Base-by-base conservation (phyloP, 2,113 vertebrate genomes). In the Engraulis encrasicolus region DNA sequence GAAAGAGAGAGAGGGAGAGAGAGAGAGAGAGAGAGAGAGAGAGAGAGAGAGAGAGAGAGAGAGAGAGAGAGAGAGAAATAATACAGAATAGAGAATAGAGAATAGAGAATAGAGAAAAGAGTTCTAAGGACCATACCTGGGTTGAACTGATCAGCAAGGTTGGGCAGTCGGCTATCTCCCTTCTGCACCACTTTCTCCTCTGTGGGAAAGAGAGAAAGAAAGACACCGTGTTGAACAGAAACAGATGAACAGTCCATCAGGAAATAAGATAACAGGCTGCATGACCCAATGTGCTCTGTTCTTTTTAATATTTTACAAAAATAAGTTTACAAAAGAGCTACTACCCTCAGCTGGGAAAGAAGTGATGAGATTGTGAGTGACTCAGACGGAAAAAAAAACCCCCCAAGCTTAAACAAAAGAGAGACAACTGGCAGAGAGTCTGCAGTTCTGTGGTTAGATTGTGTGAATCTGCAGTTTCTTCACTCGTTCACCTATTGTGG, bases 131-230 rank as follows among this genome's bases (percentile, higher is more conserved):
- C 4, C 31, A 27, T 86, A 95, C 95, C 94, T 91, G 91, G 89
- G 18, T 93, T 93, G 0, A 89, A 78, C 0, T 88, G 85, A 54
- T 91, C 90, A 82, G 90, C 91, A 84, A 82, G 89, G 27, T 87
- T 91, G 87, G 89, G 91, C 38, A 94, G 91, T 18, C 91, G 90
- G 1, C 91, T 91, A 23, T 93, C 92, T 86, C 92, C 93, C 38
- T 93, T 90, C 0, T 91, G 89, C 48, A 66, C 89, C 0, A 90
- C 86, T 88, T 83, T 92, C 79, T 87, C 91, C 82, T 87, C 94
- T 95, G 92, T 89, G 49, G 79, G 82, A 66, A n/a, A n/a, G 84
- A 88, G 23, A 92, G 58, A 88, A 90, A 87, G 49, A 90, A 48
- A 91, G 37, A 61, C 40, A 88, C 66, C 38, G 11, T 0, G 49